Base-by-base conservation (phyloP, 2,113 vertebrate species). In the Kobus ellipsiprymnus region DNA sequence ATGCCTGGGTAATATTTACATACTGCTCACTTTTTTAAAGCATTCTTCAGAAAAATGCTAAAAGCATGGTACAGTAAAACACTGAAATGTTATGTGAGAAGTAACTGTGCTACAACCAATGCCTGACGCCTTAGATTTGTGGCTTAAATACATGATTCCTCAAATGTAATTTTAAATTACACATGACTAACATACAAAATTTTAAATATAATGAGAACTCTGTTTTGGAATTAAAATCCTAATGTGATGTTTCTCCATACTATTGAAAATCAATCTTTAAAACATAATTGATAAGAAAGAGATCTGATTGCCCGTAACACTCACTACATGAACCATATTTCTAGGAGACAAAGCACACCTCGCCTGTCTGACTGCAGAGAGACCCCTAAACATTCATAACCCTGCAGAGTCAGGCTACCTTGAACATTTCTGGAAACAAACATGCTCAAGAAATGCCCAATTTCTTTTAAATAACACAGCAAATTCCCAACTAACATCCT, bases 91-190 rank as follows among this genome's bases (percentile, higher is more conserved):
- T 77, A 59, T 17, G 4, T 83, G 80, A 92, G 19, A 87, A 92
- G 29, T 29, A 96, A 85, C 27, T 80, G 50, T 14, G 21, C 33
- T 93, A 83, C 29, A 3, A 94, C 80, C 62, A 92, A 21, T 59
- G 30, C 54, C 21, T 95, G 7, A 40, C 52, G 4, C 62, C 62
- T 46, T 46, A 27, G 5, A 90, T 78, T 60, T 94, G 23, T 44
- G 46, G 3, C 55, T 71, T 85, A 91, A 74, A 86, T 30, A 46
- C 27, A 25, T 71, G 11, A 81, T 71, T 87, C 40, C 67, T 92
- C 64, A 91, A 93, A 86, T 87, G 16, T 57, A 64, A 96, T 81
- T 95, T 92, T 89, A 87, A 94, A 82, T 60, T 87, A 96, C 87
- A 94, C 16, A 60, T 7, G 16, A 11, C 29, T 36, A 87, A 52